Conservation (phyloP, 2,113 vertebrate genomes). For the Spheniscus mendiculus region DNA sequence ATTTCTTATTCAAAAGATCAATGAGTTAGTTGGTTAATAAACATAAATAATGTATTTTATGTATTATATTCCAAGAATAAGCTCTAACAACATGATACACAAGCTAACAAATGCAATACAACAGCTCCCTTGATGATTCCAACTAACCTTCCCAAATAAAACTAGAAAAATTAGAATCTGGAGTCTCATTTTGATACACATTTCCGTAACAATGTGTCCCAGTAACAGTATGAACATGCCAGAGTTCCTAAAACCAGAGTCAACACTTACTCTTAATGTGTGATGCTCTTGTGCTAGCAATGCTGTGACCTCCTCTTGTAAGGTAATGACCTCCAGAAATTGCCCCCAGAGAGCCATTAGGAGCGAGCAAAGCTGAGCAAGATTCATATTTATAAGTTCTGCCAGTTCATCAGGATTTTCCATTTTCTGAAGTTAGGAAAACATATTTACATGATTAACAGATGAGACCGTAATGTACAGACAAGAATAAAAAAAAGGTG, state of each 20-base stretch:
- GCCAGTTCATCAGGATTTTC: constrained; percentile 96
- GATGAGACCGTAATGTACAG: neutral
- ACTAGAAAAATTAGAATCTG: neutral
- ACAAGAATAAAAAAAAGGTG: neutral
- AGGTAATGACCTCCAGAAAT: constrained; percentile 91
- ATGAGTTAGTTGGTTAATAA: neutral
- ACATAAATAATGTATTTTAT: neutral
- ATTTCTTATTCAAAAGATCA: neutral
- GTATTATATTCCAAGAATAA: neutral
- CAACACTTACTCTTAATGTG: constrained; percentile 87
- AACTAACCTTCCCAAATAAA: neutral
- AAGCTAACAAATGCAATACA: neutral
- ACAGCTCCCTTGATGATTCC: neutral
- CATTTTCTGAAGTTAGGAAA: constrained; percentile 80
- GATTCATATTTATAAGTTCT: constrained; percentile 98
- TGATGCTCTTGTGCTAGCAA: constrained; percentile 92
- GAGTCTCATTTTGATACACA: neutral
- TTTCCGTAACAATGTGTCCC: neutral
- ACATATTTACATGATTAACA: neutral
- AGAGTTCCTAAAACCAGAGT: neutral
- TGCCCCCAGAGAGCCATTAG: constrained; percentile 98
- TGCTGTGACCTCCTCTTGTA: constrained; percentile 88
- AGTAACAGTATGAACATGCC: neutral
- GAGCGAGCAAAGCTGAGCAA: constrained; percentile 97
- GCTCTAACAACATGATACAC: neutral